Evolutionary conservation across 2,113 vertebrate species (phyloP).

Genomic region (Psammodynastes pulverulentus): DNA sequence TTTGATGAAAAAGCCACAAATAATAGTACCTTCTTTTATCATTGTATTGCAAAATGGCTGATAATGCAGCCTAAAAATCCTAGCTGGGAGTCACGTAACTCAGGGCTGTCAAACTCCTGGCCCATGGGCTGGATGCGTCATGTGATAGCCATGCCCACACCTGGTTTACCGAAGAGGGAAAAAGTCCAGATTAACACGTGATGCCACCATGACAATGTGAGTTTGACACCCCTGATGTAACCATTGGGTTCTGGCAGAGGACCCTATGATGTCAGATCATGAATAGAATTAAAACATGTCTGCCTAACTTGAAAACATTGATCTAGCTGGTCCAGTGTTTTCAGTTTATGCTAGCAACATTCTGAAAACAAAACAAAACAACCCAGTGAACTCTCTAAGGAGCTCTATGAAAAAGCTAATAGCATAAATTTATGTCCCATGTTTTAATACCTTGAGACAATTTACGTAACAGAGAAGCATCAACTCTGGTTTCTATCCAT

Average conservation of each 20-base stretch:
- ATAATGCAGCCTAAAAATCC: neutral
- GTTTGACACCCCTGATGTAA: neutral
- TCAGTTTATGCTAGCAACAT: neutral
- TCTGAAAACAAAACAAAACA: neutral
- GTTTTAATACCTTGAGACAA: neutral
- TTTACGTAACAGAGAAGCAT: neutral
- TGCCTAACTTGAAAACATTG: neutral
- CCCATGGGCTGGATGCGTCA: too few relatives aligned
- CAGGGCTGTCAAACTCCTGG: too few relatives aligned
- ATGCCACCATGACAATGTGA: too few relatives aligned
- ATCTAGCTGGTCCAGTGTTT: neutral
- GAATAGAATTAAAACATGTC: neutral
- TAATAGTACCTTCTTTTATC: neutral
- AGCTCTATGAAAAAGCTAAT: neutral
- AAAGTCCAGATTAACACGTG: too few relatives aligned
- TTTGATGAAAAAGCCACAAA: neutral
- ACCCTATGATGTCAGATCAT: neutral
- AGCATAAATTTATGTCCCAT: neutral
- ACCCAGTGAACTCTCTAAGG: too few relatives aligned
- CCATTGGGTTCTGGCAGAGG: neutral
- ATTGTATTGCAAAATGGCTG: neutral
- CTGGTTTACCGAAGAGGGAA: too few relatives aligned
- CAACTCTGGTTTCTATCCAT: neutral
- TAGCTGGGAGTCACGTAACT: neutral
- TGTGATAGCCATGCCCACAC: too few relatives aligned